Percentiles rank a stretch among this genome's conserved stretches.
These are phyloP conservation scores for Rhopalosiphum maidis DNA, from an alignment of 1,140 invertebrate species.

Conservation along the genomic window DNA sequence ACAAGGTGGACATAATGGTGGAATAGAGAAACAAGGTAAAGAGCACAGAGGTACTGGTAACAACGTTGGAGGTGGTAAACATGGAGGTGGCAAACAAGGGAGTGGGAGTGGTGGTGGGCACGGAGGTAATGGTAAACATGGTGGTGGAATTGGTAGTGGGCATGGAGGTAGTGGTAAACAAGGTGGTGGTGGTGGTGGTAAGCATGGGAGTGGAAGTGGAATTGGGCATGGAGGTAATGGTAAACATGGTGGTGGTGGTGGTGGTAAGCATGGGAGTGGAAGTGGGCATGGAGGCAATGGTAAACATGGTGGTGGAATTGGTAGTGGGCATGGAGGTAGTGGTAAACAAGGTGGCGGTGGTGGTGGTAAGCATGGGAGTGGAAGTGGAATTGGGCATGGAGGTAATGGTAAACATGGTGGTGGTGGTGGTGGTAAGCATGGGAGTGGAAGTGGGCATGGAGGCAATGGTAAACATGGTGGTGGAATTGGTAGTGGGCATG, in stretches of 20 bases:
- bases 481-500: not conserved
- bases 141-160: not conserved
- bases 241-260: not conserved
- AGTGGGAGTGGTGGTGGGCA: not conserved
- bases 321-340: not conserved
- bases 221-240: not conserved
- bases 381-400: not conserved
- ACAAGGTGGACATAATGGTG: not conserved
- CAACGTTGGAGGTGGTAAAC: not conserved
- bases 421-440: not conserved
- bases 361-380: not conserved
- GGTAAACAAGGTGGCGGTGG: not conserved
- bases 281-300: too few relatives aligned
- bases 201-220: too few relatives aligned
- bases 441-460: not conserved
- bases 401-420: too few relatives aligned
- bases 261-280: not conserved
- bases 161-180: not conserved
- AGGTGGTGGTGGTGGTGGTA: not conserved
- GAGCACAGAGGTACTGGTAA: not conserved
- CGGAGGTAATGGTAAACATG: not conserved
- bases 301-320: not conserved
- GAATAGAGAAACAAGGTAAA: not conserved
- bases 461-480: not conserved
- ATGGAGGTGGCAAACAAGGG: not conserved